Conservation (phyloP, 2,888 invertebrate species). For the Pantelozetes paolii region DNA sequence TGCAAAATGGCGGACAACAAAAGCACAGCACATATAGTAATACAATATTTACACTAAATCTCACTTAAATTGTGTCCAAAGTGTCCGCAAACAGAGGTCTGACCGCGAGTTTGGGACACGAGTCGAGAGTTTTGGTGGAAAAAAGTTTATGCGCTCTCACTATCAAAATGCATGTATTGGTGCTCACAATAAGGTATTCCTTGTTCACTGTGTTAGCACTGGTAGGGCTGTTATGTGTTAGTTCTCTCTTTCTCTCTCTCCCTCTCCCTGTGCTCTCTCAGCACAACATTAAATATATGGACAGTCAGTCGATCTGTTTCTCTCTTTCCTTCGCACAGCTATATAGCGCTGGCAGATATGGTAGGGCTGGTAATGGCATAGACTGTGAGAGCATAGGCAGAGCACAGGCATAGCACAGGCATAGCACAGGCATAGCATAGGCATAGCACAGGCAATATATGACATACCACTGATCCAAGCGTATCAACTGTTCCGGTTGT, state of each 20-base stretch:
- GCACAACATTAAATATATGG: slow-evolving; percentile 11
- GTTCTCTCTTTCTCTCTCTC: slow-evolving; percentile 18
- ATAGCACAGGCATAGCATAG: no score
- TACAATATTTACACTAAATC: neutral
- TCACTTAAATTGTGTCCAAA: neutral
- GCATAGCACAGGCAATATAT: no score
- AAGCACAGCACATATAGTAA: neutral
- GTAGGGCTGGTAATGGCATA: no score
- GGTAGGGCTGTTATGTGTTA: neutral
- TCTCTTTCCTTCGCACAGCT: neutral
- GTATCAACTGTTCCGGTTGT: no score
- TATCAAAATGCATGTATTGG: slow-evolving; percentile 33
- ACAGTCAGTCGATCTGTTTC: slow-evolving; percentile 4
- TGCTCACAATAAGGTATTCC: slow-evolving; percentile 36
- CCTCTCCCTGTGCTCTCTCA: neutral
- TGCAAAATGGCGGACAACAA: slow-evolving; percentile 34
- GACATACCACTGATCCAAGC: no score
- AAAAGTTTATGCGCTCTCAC: slow-evolving; percentile 18
- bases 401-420: no score
- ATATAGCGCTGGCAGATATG: no score
- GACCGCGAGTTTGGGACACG: neutral
- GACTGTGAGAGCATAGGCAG: no score
- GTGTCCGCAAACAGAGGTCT: neutral
- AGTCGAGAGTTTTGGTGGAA: neutral
- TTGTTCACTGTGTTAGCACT: neutral